Conservation (phyloP, 1,140 invertebrate genomes). For the Drosophila triauraria region DNA sequence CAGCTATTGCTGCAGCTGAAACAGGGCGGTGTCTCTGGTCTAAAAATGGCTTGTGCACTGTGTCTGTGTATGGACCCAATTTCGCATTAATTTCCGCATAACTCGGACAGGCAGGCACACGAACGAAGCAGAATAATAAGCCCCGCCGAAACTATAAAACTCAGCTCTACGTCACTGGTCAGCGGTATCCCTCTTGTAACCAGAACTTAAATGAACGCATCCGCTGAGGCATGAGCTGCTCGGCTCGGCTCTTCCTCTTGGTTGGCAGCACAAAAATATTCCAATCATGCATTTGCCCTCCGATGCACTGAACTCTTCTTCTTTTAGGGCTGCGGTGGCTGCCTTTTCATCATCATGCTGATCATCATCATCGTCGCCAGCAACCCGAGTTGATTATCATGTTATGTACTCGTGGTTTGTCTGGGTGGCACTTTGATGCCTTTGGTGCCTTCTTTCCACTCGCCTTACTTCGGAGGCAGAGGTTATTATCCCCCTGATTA, state of each 20-base stretch:
- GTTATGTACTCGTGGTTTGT: slow-evolving; percentile 24
- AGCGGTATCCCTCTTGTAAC: slow-evolving; percentile 20
- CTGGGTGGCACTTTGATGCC: slow-evolving; percentile 63
- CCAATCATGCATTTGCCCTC: slow-evolving; percentile 45
- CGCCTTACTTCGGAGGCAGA: slow-evolving; percentile 29
- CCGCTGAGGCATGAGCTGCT: slow-evolving; percentile 33
- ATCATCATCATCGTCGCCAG: neutral
- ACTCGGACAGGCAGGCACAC: slow-evolving; percentile 30
- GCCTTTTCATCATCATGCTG: slow-evolving; percentile 22
- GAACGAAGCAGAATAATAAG: slow-evolving; percentile 14
- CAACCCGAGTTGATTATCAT: slow-evolving; percentile 42
- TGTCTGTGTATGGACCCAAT: slow-evolving; percentile 28
- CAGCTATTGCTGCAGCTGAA: slow-evolving; percentile 25
- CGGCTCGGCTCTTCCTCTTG: slow-evolving; percentile 4
- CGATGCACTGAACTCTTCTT: slow-evolving; percentile 33
- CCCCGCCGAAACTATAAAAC: slow-evolving; percentile 14
- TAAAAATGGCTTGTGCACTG: slow-evolving; percentile 45
- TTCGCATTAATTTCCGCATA: slow-evolving; percentile 73
- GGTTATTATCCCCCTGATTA: slow-evolving; percentile 73
- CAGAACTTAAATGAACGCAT: slow-evolving; percentile 50
- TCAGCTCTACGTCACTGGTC: slow-evolving; percentile 3
- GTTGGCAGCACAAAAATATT: slow-evolving; percentile 25
- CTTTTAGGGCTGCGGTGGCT: slow-evolving; percentile 13
- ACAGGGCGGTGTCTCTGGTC: slow-evolving; percentile 49
- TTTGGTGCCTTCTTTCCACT: slow-evolving; percentile 50